These are phyloP conservation scores for Phrynocephalus forsythii DNA, from an alignment of 2,797 vertebrate species.

Conservation along the genomic window DNA sequence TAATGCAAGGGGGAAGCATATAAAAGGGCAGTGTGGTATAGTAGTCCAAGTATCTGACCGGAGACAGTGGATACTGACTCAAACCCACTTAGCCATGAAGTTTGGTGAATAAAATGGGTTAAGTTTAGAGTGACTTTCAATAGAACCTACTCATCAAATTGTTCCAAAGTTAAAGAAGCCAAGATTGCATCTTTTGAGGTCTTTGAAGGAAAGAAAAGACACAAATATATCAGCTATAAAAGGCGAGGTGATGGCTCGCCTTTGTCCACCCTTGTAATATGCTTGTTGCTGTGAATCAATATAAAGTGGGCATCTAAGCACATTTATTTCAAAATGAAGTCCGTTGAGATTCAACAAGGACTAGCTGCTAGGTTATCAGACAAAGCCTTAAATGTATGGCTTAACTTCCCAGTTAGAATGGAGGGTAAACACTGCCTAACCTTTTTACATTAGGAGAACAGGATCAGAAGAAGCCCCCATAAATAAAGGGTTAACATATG, in stretches of 20 bases:
- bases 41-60: neutral
- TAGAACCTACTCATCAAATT: no score
- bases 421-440: no score
- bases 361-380: no score
- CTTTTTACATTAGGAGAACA: no score
- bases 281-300: no score
- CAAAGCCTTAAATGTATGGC: no score
- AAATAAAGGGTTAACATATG: constrained; percentile 37
- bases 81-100: neutral
- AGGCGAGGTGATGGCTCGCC: neutral
- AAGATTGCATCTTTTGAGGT: neutral
- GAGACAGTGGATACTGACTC: neutral
- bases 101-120: neutral
- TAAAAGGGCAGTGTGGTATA: neutral
- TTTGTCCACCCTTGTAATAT: neutral
- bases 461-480: neutral
- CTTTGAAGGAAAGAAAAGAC: neutral
- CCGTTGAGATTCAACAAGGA: no score
- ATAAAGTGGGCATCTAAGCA: no score
- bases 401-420: no score
- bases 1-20: neutral
- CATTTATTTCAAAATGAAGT: no score
- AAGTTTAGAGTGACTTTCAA: neutral
- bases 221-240: neutral
- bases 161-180: neutral